Conservation (phyloP, 2,113 vertebrate genomes). For the Baryphthengus martii region DNA sequence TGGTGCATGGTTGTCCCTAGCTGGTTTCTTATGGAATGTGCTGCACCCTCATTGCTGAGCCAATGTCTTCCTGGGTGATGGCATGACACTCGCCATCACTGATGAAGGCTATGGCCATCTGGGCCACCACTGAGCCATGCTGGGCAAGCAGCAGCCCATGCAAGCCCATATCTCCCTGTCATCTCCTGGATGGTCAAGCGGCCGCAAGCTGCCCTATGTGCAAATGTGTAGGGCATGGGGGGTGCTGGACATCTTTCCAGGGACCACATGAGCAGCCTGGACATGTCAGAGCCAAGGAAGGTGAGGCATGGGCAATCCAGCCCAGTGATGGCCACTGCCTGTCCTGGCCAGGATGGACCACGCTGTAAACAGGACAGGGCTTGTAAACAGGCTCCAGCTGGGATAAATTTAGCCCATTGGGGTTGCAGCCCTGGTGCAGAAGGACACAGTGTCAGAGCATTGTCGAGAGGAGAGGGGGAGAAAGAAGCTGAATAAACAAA, state of each 20-base stretch:
- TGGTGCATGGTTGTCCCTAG: not conserved
- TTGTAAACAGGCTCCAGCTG: conserved; percentile 80
- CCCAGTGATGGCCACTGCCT: not conserved
- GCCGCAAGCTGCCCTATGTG: not conserved
- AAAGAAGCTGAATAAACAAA: conserved; percentile 78
- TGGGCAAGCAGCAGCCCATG: not conserved
- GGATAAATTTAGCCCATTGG: conserved; percentile 71
- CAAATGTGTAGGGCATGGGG: not conserved
- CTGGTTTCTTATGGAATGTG: accelerated
- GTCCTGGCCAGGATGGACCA: conserved; percentile 59
- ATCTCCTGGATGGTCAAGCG: not conserved
- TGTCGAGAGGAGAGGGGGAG: conserved; percentile 63
- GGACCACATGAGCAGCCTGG: not conserved
- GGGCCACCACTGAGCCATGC: not conserved
- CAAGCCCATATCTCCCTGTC: not conserved
- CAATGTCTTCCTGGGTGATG: not conserved
- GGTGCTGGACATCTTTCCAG: not conserved
- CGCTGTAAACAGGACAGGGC: conserved; percentile 73
- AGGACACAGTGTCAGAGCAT: conserved; percentile 73
- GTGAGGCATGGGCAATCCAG: not conserved
- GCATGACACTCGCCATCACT: not conserved
- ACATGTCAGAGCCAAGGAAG: not conserved
- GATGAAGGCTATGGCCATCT: not conserved
- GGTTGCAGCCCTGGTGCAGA: conserved; percentile 53
- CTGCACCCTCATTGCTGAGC: not conserved